Percentiles rank a stretch among this genome's conserved stretches.
Conservation (phyloP, 2,888 invertebrate species). For the Folsomia candida region DNA sequence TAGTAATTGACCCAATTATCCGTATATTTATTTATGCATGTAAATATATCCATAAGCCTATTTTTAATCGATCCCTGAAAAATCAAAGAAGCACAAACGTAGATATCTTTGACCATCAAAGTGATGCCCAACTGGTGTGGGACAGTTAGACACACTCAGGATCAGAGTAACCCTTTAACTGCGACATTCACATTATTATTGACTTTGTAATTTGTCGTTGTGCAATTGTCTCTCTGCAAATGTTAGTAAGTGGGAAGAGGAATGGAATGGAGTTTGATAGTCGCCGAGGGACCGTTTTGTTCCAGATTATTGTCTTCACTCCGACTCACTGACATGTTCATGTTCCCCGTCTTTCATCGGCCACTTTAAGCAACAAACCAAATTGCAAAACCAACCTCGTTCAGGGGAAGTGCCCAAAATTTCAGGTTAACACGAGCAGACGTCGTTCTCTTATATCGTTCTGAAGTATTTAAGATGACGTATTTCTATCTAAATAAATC, state of each 20-base stretch:
- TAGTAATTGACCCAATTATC: too few species aligned
- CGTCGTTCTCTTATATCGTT: too few species aligned
- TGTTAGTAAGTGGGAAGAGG: background rate
- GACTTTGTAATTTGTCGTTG: background rate
- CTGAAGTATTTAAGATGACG: too few species aligned
- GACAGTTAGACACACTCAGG: too few species aligned
- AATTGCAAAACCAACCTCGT: slow-evolving; percentile 9
- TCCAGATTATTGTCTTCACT: slow-evolving; percentile 51
- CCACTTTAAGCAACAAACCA: slow-evolving; percentile 26
- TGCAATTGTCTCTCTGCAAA: background rate
- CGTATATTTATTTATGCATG: too few species aligned
- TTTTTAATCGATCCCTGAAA: too few species aligned
- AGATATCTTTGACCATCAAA: too few species aligned
- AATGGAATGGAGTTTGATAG: slow-evolving; percentile 26
- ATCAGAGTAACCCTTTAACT: background rate
- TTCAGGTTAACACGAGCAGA: too few species aligned
- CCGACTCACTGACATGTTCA: slow-evolving; percentile 51
- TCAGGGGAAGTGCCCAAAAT: slow-evolving; percentile 16
- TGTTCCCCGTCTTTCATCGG: slow-evolving; percentile 50
- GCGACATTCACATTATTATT: background rate
- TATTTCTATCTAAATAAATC: too few species aligned
- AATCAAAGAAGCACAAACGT: too few species aligned
- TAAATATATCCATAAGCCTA: too few species aligned
- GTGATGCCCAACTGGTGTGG: too few species aligned
- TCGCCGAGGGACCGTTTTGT: slow-evolving; percentile 50